A percentile compares a stretch with the other conserved stretches of the same genome.
These are phyloP conservation scores for Drosophila jambulina DNA, from an alignment of 1,140 invertebrate genomes.

Conservation along the genomic window DNA sequence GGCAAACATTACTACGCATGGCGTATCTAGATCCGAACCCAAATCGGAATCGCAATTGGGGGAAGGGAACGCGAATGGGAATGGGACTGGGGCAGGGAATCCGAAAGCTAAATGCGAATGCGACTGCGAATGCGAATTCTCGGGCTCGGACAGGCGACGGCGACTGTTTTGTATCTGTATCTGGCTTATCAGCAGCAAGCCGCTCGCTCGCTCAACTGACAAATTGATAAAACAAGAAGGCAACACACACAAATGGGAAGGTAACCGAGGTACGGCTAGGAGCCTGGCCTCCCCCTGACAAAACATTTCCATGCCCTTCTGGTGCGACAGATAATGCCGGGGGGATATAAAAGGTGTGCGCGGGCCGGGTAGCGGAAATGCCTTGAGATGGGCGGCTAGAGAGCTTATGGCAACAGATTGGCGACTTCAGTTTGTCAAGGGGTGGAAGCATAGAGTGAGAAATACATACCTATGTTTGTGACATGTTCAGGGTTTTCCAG, in stretches of 20 bases:
- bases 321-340: slow-evolving; percentile 15
- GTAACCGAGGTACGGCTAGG: slow-evolving; percentile 2
- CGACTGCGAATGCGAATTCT: slow-evolving; percentile 24
- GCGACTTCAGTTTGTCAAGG: slow-evolving; percentile 10
- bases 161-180: slow-evolving; percentile 57
- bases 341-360: slow-evolving; percentile 25
- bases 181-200: slow-evolving; percentile 74
- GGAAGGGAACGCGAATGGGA: slow-evolving; percentile 4
- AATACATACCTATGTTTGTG: background rate
- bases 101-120: slow-evolving; percentile 15
- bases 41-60: slow-evolving; percentile 7
- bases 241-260: slow-evolving; percentile 23
- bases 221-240: slow-evolving; percentile 69
- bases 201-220: slow-evolving; percentile 57
- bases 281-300: slow-evolving; percentile 17
- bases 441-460: background rate
- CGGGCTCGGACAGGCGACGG: slow-evolving; percentile 14
- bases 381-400: slow-evolving; percentile 17
- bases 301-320: slow-evolving; percentile 44
- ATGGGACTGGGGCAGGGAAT: background rate
- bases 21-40: slow-evolving; percentile 28
- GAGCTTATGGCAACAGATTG: slow-evolving; percentile 35
- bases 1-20: slow-evolving; percentile 48
- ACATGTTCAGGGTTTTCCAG: background rate
- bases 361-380: slow-evolving; percentile 26